phyloP scores from a whole-genome alignment of 2,888 invertebrate genomes.

The Amphimallon solstitiale region DNA sequence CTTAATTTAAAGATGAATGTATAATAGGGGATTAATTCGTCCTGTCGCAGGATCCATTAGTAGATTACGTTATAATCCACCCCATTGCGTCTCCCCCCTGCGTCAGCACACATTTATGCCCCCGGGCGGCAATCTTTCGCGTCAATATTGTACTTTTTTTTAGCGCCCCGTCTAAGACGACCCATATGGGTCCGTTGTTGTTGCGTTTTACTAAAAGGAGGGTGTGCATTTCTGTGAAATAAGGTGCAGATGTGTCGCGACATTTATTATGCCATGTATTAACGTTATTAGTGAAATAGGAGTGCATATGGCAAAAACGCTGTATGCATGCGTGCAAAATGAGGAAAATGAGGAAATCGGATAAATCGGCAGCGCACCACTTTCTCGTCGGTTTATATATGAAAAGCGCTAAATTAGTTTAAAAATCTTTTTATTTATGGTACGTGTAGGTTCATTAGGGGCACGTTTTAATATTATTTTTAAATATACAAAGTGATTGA shows the following conservation, averaged over 20 bases:
- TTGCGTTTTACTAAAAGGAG: slow-evolving; percentile 11
- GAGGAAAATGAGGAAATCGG: too few relatives aligned
- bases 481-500: too few relatives aligned
- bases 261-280: slow-evolving; percentile 8
- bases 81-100: slow-evolving; percentile 1
- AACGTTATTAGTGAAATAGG: not conserved
- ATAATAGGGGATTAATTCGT: slow-evolving; percentile 33
- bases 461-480: too few relatives aligned
- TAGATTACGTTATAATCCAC: slow-evolving; percentile 32
- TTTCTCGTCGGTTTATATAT: too few relatives aligned
- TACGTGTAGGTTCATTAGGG: too few relatives aligned
- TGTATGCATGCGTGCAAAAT: too few relatives aligned
- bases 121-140: slow-evolving; percentile 12
- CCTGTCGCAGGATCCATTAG: slow-evolving; percentile 31
- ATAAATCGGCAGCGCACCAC: too few relatives aligned
- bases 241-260: slow-evolving; percentile 21
- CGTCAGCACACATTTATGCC: too few relatives aligned
- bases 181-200: slow-evolving; percentile 16
- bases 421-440: too few relatives aligned
- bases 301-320: not conserved
- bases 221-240: slow-evolving; percentile 11
- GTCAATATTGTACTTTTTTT: slow-evolving; percentile 15
- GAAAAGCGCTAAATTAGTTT: too few relatives aligned
- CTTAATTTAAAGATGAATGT: slow-evolving; percentile 33
- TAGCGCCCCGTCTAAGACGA: not conserved